Evolutionary conservation across 1,140 invertebrate species (phyloP).

Genomic region (Agraylea sexmaculata): DNA sequence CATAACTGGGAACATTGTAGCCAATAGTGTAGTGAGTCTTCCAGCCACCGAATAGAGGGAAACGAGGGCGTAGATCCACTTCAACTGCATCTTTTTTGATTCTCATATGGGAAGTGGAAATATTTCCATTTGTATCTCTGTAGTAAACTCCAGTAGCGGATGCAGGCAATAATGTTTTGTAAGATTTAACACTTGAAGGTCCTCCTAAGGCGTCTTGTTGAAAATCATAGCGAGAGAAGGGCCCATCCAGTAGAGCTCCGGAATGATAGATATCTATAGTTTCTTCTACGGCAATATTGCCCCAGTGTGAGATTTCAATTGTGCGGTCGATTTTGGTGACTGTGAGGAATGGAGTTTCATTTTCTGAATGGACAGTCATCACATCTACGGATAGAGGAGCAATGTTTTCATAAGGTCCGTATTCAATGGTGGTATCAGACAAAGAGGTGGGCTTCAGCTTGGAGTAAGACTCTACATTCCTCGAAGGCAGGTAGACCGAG

Average conservation of each 20-base stretch:
- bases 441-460: conserved; percentile 75
- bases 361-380: conserved; percentile 86
- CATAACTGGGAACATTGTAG: conserved; percentile 95
- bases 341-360: conserved; percentile 90
- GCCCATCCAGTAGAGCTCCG: conserved; percentile 85
- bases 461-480: conserved; percentile 74
- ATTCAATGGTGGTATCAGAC: conserved; percentile 65
- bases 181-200: conserved; percentile 79
- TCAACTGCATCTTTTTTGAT: conserved; percentile 85
- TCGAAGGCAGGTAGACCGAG: conserved; percentile 60
- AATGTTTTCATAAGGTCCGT: conserved; percentile 79
- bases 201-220: conserved; percentile 79
- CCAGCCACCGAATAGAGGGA: conserved; percentile 98
- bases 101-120: conserved; percentile 91
- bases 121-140: conserved; percentile 97
- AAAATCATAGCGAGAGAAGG: conserved; percentile 94
- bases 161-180: conserved; percentile 86
- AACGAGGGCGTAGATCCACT: conserved; percentile 86
- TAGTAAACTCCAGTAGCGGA: conserved; percentile 81
- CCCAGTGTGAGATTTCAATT: conserved; percentile 98
- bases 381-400: conserved; percentile 44
- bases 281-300: conserved; percentile 96
- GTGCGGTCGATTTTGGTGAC: conserved; percentile 73
- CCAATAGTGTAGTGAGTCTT: conserved; percentile 94
- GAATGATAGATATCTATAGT: conserved; percentile 82